Percentiles rank a stretch among this genome's conserved stretches.
Conservation (phyloP, 2,888 invertebrate species). For the Phortica okadai region DNA sequence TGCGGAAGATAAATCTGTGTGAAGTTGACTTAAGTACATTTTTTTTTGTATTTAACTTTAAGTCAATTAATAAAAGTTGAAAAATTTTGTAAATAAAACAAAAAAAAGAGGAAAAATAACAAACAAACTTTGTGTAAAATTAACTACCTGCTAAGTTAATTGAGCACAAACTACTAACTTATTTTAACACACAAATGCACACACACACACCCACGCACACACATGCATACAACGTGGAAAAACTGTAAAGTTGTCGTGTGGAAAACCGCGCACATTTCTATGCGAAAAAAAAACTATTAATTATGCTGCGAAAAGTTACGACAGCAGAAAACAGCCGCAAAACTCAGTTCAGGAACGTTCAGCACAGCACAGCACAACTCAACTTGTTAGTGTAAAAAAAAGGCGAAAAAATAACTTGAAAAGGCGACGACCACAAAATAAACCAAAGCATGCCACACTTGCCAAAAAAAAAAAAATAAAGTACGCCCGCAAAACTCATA, state of each 20-base stretch:
- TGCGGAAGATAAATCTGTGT: neutral
- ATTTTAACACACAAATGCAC: constrained; percentile 49
- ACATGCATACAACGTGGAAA: neutral
- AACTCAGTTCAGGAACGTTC: constrained; percentile 33
- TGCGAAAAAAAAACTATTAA: constrained; percentile 64
- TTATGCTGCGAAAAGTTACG: constrained; percentile 71
- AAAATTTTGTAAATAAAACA: constrained; percentile 5
- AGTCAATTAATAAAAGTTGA: constrained; percentile 60
- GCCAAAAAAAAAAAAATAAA: neutral
- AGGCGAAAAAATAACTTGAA: constrained; percentile 52
- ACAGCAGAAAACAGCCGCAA: constrained; percentile 73
- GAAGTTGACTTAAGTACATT: neutral
- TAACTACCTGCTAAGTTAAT: constrained; percentile 76
- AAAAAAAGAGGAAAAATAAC: neutral
- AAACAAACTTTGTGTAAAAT: constrained; percentile 54
- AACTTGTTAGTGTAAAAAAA: constrained; percentile 34
- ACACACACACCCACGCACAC: neutral
- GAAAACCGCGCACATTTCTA: constrained; percentile 48
- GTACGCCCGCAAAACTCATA: constrained; percentile 11
- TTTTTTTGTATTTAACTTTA: constrained; percentile 43
- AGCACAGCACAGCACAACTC: neutral
- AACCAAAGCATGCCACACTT: neutral
- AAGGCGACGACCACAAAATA: constrained; percentile 11
- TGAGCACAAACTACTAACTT: constrained; percentile 64
- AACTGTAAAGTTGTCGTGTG: constrained; percentile 11